phyloP scores from a whole-genome alignment of 2,888 invertebrate genomes.

The Alentia gelatinosa region DNA sequence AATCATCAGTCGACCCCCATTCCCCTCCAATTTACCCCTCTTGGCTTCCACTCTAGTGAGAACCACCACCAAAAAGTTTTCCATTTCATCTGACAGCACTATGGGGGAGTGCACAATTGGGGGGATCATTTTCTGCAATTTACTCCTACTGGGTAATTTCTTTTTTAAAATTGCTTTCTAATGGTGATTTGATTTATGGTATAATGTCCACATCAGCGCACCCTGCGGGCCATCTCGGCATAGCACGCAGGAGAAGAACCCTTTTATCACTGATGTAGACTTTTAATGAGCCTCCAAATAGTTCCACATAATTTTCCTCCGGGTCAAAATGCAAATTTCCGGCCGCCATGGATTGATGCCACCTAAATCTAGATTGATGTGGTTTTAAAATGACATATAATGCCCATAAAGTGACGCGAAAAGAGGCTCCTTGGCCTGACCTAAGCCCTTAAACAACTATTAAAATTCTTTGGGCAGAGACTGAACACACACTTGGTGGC shows the following conservation, averaged over 20 bases:
- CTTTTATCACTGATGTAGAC: background rate
- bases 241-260: background rate
- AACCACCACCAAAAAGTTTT: background rate
- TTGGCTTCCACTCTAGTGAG: background rate
- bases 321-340: constrained; percentile 21
- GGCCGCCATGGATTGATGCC: background rate
- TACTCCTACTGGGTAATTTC: constrained; percentile 23
- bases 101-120: constrained; percentile 36
- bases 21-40: background rate
- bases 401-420: constrained; percentile 3
- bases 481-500: background rate
- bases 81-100: constrained; percentile 32
- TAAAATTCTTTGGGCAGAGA: background rate
- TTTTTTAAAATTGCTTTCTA: constrained; percentile 19
- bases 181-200: constrained; percentile 29
- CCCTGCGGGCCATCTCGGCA: too few relatives aligned
- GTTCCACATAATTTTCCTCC: background rate
- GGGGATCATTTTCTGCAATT: constrained; percentile 26
- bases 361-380: constrained; percentile 30
- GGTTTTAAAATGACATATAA: constrained; percentile 36
- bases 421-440: background rate
- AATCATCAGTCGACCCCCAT: background rate
- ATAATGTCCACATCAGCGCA: constrained; percentile 4
- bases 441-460: background rate
- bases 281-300: background rate